Conservation (phyloP, 2,113 vertebrate genomes). For the Neolamprologus variostigma region DNA sequence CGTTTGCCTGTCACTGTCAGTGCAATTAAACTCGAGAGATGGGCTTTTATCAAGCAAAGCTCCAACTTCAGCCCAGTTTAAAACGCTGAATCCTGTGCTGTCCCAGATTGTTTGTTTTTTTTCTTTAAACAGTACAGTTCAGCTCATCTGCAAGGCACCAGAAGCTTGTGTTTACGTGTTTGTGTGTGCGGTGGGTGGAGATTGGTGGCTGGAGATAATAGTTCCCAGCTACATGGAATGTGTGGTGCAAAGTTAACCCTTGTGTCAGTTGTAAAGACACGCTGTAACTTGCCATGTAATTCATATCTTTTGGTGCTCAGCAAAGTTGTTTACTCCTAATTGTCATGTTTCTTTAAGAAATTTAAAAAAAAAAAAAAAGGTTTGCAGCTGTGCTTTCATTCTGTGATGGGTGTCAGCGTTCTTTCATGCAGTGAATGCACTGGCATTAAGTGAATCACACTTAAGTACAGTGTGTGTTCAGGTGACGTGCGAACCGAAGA, state of each 20-base stretch:
- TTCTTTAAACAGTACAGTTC: neutral
- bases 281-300: slow-evolving; percentile 44
- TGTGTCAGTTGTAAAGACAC: slow-evolving; percentile 3
- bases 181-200: slow-evolving; percentile 1
- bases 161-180: slow-evolving; percentile 4
- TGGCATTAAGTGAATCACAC: slow-evolving; percentile 12
- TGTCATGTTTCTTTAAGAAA: neutral
- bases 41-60: neutral
- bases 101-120: neutral
- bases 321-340: slow-evolving; percentile 10
- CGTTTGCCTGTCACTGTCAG: slow-evolving; percentile 6
- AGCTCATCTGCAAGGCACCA: neutral
- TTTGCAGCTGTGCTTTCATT: slow-evolving; percentile 6
- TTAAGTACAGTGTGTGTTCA: slow-evolving; percentile 1
- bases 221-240: slow-evolving; percentile 35
- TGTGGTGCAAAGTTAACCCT: neutral
- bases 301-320: neutral
- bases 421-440: slow-evolving; percentile 26
- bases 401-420: neutral
- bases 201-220: slow-evolving; percentile 21
- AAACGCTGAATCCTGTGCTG: neutral
- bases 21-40: neutral
- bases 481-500: neutral
- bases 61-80: neutral
- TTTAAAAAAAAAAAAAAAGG: neutral